A percentile compares a stretch with the other conserved stretches of the same genome.
Conservation (phyloP, 1,140 invertebrate genomes). For the Hirudo medicinalis region DNA sequence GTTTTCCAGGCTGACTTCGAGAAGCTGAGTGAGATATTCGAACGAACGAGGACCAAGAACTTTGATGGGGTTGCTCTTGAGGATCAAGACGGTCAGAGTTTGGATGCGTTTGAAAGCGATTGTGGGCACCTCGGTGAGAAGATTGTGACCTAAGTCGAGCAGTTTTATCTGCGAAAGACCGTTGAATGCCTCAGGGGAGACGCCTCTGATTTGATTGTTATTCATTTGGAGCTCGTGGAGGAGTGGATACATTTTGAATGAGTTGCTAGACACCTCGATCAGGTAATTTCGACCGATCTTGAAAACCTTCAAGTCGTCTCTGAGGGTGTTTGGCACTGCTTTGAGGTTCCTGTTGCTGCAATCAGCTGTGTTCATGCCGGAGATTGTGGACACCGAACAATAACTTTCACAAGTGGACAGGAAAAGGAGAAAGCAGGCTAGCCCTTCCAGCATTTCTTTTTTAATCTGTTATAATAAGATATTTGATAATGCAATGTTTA, state of each 20-base stretch:
- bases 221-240: conserved; percentile 8
- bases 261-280: not conserved
- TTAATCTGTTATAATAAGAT: no score
- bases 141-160: conserved; percentile 7
- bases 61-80: conserved; percentile 11
- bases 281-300: conserved; percentile 7
- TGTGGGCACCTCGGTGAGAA: not conserved
- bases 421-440: not conserved
- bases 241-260: conserved; percentile 10
- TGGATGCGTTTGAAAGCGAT: not conserved
- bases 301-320: conserved; percentile 14
- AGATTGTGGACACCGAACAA: conserved; percentile 10
- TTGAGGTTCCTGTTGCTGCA: conserved; percentile 13
- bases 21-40: not conserved
- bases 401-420: not conserved
- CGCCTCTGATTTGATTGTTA: not conserved
- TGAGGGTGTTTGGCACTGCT: conserved; percentile 10
- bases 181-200: conserved; percentile 2
- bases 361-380: conserved; percentile 6
- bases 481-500: no score
- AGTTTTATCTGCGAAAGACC: conserved; percentile 2
- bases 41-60: not conserved
- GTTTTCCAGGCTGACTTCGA: conserved; percentile 13
- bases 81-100: not conserved
- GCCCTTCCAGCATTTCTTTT: no score